A percentile compares a stretch with the other conserved stretches of the same genome.
These are phyloP conservation scores for Ctenopoma multispine DNA, from an alignment of 2,797 vertebrate genomes.

Conservation along the genomic window DNA sequence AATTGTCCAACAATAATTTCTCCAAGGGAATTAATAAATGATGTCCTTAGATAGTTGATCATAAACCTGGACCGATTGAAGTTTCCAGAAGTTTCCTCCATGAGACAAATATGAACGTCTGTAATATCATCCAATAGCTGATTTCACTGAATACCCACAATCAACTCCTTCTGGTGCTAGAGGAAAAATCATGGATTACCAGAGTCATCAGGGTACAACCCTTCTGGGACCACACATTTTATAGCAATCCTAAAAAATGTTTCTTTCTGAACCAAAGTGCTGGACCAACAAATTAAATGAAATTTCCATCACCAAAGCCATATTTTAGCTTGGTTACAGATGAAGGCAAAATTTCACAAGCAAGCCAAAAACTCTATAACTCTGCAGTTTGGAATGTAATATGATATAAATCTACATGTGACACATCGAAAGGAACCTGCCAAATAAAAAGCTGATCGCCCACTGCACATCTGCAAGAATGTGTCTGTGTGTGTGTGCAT, in stretches of 20 bases:
- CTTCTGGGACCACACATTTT: background rate
- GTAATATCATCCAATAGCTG: no score
- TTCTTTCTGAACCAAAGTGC: background rate
- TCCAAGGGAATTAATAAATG: no score
- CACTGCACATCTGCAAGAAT: slow-evolving; percentile 29
- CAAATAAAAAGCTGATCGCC: slow-evolving; percentile 31
- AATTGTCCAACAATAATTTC: no score
- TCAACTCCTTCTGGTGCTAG: no score
- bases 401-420: background rate
- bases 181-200: background rate
- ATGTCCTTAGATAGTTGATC: background rate
- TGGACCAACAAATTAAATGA: no score
- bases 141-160: no score
- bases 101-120: no score
- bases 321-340: background rate
- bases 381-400: background rate
- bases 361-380: background rate
- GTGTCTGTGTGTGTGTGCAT: slow-evolving; percentile 24
- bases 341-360: background rate
- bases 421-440: background rate
- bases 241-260: background rate
- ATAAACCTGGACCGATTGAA: no score
- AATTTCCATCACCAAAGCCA: background rate
- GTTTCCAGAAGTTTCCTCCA: no score
- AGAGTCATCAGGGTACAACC: background rate